Base-by-base conservation (phyloP, 2,888 invertebrate species). In the Diarsia brunnea region DNA sequence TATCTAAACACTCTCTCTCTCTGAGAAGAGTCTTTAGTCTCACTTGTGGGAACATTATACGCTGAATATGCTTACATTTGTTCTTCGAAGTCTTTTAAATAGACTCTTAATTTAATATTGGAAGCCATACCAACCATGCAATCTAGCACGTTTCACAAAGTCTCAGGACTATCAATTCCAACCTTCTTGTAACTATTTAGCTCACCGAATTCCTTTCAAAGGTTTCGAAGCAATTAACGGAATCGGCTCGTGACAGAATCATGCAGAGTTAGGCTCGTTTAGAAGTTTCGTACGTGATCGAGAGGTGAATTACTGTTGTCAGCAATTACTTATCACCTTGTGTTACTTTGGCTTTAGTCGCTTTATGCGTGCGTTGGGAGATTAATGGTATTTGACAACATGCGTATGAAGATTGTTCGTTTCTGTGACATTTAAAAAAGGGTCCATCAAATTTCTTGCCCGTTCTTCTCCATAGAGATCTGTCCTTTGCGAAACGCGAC, bases 241-340 rank as follows among this genome's bases (percentile, higher is more conserved):
- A 91, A 82, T 78, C 87, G 75, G 71, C 78, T 88, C 92, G 92
- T 91, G 92, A 88, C 84, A 84, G 78, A 79, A 84, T 80, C 82
- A 89, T 91, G 91, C 75, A 86, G 87, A 89, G 64, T 78, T 58
- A 38, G 38, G 64, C 27, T 82, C 69, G 79, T 78, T 85, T 81
- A 85, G 79, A 82, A 85, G 78, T 83, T 86, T 84, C 81, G 81
- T 84, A 79, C 88, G 89, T 90, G 90, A 90, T 88, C 69, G 84
- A 85, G 70, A 82, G 69, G 74, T 43, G 72, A 75, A 82, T 78
- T 79, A 82, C 83, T 69, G 79, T 61, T 76, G 84, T 80, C 80
- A 83, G 78, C 75, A 84, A 89, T 89, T 87, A 80, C 73, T 84
- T 89, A 84, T 84, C 80, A 78, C 80, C 84, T 87, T 82, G 82